Evolutionary conservation across 2,113 vertebrate genomes (phyloP), one percentile per base, ranked within the genome.

Genomic region (Odontophorus gujanensis): DNA sequence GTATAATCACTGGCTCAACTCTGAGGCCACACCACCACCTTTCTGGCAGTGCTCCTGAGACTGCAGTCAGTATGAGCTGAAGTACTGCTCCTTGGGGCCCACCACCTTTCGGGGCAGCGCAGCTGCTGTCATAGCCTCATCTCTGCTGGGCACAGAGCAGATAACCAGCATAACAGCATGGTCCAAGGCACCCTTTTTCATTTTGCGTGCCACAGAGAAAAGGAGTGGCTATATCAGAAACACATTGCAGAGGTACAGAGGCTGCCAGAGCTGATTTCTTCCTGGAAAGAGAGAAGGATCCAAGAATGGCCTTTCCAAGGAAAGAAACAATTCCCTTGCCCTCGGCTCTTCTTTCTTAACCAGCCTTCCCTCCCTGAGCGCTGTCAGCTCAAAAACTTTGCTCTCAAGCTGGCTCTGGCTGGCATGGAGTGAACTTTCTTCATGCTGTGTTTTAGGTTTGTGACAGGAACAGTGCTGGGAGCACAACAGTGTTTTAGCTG

Each of bases 161-260:
- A 78, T 50, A 45, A 75, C 81, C 78, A 89, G 75, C 51, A 28
- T 30, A 13, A 12, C 6, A n/a, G 47, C 45, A 13, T 40, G 40
- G 40, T 40, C 40, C 66, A 67, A 5, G 32, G 43, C 51, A 42
- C 7, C n/a, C 62, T 1, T 58, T 25, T 22, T 9, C 55, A 59
- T 5, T 11, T 47, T 1, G 0, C 13, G n/a, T 13, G 14, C 76
- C 65, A 5, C 0, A 0, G 63, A 12, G 22, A 79, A 63, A 32
- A 76, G 17, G n/a, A 73, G 67, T 0, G 2, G 24, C 34, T 65
- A 68, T 12, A 19, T 34, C 8, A 13, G 50, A 42, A 15, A 36
- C 21, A 32, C 50, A 48, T 9, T 85, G 36, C n/a, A 62, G 30
- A 21, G 13, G 4, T 40, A 26, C 63, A 87, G 72, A 93, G 62